Percentiles rank a stretch among this genome's conserved stretches.
Evolutionary conservation across 2,888 invertebrate genomes (phyloP).

Genomic region (Cephonodes hylas): DNA sequence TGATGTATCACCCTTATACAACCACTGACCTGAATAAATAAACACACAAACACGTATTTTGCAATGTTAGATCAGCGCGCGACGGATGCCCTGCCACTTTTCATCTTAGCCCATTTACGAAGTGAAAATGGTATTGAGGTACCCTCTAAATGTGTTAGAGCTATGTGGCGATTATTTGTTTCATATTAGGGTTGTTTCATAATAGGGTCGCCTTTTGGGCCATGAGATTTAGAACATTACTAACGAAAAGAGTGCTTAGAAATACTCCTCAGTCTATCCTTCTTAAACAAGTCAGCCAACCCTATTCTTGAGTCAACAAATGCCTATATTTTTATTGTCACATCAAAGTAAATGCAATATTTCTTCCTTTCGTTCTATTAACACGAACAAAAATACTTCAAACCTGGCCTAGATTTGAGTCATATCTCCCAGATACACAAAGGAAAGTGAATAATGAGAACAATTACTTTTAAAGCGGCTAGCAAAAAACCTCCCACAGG

Average conservation of each 20-base stretch:
- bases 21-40: conserved; percentile 18
- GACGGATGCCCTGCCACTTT: background rate
- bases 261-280: too few species aligned
- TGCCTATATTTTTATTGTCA: too few species aligned
- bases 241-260: too few species aligned
- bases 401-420: background rate
- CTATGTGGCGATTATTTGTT: background rate
- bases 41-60: conserved; percentile 19
- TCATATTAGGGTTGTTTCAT: too few species aligned
- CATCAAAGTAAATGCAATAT: background rate
- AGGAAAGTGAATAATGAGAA: background rate
- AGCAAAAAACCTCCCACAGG: background rate
- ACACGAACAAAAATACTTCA: background rate
- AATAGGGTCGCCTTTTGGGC: too few species aligned
- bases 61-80: background rate
- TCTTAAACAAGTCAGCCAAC: too few species aligned
- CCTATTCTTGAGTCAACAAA: too few species aligned
- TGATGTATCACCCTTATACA: conserved; percentile 27
- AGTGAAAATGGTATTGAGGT: background rate
- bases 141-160: background rate
- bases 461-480: conserved; percentile 11
- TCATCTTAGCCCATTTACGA: background rate
- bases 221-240: too few species aligned
- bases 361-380: background rate
- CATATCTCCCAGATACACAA: background rate